Evolutionary conservation across 2,888 invertebrate species (phyloP).

Genomic region (Drosophila fulvimacula): DNA sequence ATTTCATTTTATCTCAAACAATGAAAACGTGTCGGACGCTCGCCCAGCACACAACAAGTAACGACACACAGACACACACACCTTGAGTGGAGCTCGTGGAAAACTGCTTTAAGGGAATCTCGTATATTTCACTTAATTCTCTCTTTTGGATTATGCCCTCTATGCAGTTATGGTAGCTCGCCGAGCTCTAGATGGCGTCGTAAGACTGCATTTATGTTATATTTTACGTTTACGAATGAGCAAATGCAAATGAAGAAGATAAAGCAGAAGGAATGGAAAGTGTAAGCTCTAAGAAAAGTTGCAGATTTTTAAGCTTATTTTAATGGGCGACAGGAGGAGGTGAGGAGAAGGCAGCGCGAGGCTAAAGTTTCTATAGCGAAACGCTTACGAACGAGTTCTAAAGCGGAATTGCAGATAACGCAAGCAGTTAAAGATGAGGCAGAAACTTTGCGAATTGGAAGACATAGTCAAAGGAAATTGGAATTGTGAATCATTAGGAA

Average conservation of each 20-base stretch:
- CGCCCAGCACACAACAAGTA: conserved; percentile 35
- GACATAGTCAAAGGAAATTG: no score
- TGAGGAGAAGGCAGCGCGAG: neutral
- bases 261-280: neutral
- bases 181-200: conserved; percentile 1
- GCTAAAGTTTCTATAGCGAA: neutral
- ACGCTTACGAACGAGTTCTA: neutral
- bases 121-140: conserved; percentile 16
- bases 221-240: conserved; percentile 6
- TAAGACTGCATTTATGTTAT: conserved; percentile 9
- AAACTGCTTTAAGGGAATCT: conserved; percentile 9
- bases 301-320: neutral
- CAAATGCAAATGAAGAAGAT: conserved; percentile 5
- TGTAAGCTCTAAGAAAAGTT: neutral
- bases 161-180: conserved; percentile 4
- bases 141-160: conserved; percentile 28
- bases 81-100: conserved; percentile 20
- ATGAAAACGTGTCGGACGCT: conserved; percentile 71
- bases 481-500: no score
- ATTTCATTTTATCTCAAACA: conserved; percentile 79
- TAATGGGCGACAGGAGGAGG: neutral
- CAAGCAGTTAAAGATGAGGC: no score
- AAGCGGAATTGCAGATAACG: neutral
- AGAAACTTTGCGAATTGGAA: no score
- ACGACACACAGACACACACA: conserved; percentile 12